phyloP scores from a whole-genome alignment of 1,140 invertebrate genomes.

The Drosophila saltans region DNA sequence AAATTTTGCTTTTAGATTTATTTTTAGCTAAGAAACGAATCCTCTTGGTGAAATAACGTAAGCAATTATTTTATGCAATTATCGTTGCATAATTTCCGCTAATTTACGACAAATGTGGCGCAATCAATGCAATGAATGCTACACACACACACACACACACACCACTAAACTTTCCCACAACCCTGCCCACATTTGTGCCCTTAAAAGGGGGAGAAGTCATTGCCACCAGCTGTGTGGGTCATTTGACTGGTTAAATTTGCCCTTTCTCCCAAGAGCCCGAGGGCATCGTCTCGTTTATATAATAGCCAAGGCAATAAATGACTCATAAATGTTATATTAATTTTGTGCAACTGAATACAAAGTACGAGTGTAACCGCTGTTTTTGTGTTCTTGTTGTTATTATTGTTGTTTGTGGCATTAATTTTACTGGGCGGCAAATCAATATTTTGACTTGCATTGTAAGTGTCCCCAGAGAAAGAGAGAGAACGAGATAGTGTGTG shows the following conservation, averaged over 20 bases:
- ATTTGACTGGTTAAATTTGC: slow-evolving; percentile 56
- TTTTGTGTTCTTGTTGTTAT: slow-evolving; percentile 15
- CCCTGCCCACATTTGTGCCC: not conserved
- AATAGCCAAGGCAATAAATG: slow-evolving; percentile 67
- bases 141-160: too few relatives aligned
- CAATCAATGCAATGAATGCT: slow-evolving; percentile 46
- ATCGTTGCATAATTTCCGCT: slow-evolving; percentile 74
- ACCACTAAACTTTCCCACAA: not conserved
- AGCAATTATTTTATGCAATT: slow-evolving; percentile 46
- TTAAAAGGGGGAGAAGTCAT: slow-evolving; percentile 22
- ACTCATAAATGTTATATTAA: slow-evolving; percentile 73
- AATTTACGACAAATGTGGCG: slow-evolving; percentile 63
- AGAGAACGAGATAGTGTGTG: not conserved
- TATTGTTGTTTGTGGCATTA: slow-evolving; percentile 50
- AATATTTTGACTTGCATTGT: slow-evolving; percentile 67
- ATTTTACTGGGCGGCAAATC: slow-evolving; percentile 55
- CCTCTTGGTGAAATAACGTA: not conserved
- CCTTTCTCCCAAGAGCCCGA: slow-evolving; percentile 1
- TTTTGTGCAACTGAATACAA: slow-evolving; percentile 51
- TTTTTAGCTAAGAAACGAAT: slow-evolving; percentile 31
- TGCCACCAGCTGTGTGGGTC: slow-evolving; percentile 64
- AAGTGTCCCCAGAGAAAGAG: not conserved
- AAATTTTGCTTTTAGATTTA: too few relatives aligned
- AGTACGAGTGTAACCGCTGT: slow-evolving; percentile 17
- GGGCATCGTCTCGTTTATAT: slow-evolving; percentile 27